These are phyloP conservation scores for Notiomystis cincta DNA, from an alignment of 2,113 vertebrate species.

Conservation along the genomic window DNA sequence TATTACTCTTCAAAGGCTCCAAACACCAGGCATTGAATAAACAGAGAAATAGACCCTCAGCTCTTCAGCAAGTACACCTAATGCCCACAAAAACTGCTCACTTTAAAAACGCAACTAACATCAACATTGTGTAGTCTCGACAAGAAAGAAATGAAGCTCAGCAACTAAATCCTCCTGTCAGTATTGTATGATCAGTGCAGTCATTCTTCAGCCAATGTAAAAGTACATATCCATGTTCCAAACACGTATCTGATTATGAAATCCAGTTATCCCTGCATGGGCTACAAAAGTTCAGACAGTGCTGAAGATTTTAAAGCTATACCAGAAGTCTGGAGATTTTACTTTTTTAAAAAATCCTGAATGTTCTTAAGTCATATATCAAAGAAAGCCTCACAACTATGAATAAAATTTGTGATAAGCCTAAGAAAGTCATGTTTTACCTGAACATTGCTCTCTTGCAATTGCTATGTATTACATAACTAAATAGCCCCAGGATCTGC, in stretches of 20 bases:
- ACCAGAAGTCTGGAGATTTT: not conserved
- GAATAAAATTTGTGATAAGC: not conserved
- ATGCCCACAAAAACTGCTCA: accelerated
- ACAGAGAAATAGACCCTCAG: not conserved
- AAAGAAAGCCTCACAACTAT: not conserved
- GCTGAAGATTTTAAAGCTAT: not conserved
- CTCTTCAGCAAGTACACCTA: not conserved
- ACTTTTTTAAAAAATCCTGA: accelerated
- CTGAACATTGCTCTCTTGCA: not conserved
- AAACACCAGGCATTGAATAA: not conserved
- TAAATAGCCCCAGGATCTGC: not conserved
- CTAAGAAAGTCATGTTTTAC: not conserved
- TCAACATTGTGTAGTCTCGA: not conserved
- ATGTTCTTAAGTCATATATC: not conserved
- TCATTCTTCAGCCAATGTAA: not conserved
- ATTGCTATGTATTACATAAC: not conserved
- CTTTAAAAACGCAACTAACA: not conserved
- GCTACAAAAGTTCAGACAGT: not conserved
- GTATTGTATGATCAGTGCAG: not conserved
- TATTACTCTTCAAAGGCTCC: not conserved
- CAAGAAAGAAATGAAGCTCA: not conserved
- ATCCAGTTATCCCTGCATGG: not conserved
- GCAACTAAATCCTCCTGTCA: not conserved
- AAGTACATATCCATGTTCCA: not conserved
- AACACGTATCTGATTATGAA: not conserved